Evolutionary conservation across 1,140 invertebrate genomes (phyloP).

Genomic region (Steinernema feltiae): DNA sequence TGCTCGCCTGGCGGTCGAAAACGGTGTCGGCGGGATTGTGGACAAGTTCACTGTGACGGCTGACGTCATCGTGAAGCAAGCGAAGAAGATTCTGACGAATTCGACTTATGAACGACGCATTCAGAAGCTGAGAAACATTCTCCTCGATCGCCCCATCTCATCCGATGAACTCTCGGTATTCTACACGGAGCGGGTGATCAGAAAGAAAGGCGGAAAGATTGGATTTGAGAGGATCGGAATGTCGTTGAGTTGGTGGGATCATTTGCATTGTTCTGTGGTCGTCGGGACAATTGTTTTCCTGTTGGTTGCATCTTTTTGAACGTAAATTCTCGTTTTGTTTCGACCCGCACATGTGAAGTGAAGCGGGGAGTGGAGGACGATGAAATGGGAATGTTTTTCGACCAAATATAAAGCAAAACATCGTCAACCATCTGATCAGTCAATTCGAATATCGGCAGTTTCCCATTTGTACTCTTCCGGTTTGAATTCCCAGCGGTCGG

Average conservation of each 20-base stretch:
- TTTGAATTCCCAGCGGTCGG: slow-evolving; percentile 46
- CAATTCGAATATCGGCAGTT: slow-evolving; percentile 31
- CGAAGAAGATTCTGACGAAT: slow-evolving; percentile 16
- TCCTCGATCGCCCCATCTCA: background rate
- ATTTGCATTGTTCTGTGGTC: background rate
- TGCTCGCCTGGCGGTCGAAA: slow-evolving; percentile 34
- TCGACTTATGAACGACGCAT: background rate
- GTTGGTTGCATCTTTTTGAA: too few species aligned
- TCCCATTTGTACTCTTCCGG: slow-evolving; percentile 44
- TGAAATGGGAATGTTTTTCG: too few species aligned
- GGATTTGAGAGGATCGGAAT: background rate
- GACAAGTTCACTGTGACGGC: slow-evolving; percentile 32
- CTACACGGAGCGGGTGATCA: background rate
- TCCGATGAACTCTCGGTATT: background rate
- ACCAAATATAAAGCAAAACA: too few species aligned
- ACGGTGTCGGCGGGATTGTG: slow-evolving; percentile 18
- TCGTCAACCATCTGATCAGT: background rate
- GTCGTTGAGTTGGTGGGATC: background rate
- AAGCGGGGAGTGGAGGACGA: too few species aligned
- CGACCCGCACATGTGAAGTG: too few species aligned
- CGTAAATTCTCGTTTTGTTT: too few species aligned
- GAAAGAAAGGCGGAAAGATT: background rate
- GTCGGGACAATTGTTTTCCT: background rate
- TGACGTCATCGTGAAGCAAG: slow-evolving; percentile 7
- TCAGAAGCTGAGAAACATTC: background rate